Evolutionary conservation across 2,113 vertebrate genomes (phyloP).

Genomic region (Varanus komodoensis): DNA sequence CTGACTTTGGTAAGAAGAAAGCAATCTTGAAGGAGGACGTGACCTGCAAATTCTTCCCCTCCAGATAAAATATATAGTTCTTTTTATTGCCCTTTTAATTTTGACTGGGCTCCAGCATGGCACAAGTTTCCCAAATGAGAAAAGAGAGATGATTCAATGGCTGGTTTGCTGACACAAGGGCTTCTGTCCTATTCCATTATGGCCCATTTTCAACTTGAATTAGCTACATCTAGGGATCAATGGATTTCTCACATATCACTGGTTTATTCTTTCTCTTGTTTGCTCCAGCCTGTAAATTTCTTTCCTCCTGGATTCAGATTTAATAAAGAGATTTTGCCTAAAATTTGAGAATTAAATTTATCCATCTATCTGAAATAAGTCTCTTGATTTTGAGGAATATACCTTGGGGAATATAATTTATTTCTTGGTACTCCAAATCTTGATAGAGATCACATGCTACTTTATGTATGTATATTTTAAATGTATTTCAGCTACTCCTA

Average conservation of each 20-base stretch:
- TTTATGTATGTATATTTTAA: too few relatives aligned
- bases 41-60: background rate
- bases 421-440: too few relatives aligned
- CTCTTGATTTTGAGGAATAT: too few relatives aligned
- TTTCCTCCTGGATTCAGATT: background rate
- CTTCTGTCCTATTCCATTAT: slow-evolving; percentile 24
- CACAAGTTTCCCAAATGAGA: slow-evolving; percentile 28
- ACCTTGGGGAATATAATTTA: too few relatives aligned
- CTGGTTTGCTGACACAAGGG: slow-evolving; percentile 32
- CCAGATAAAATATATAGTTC: slow-evolving; percentile 3
- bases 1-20: background rate
- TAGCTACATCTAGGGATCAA: background rate
- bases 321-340: too few relatives aligned
- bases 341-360: too few relatives aligned
- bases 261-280: background rate
- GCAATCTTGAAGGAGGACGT: background rate
- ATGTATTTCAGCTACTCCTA: too few relatives aligned
- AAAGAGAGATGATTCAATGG: slow-evolving; percentile 27
- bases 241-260: background rate
- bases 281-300: background rate
- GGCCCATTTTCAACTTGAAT: slow-evolving; percentile 20
- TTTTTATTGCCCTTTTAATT: background rate
- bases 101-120: background rate
- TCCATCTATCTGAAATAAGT: too few relatives aligned
- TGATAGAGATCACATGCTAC: too few relatives aligned